Evolutionary conservation across 1,140 invertebrate species (phyloP), one percentile per base, ranked within the genome.

Genomic region (Daktulosphaira vitifoliae): DNA sequence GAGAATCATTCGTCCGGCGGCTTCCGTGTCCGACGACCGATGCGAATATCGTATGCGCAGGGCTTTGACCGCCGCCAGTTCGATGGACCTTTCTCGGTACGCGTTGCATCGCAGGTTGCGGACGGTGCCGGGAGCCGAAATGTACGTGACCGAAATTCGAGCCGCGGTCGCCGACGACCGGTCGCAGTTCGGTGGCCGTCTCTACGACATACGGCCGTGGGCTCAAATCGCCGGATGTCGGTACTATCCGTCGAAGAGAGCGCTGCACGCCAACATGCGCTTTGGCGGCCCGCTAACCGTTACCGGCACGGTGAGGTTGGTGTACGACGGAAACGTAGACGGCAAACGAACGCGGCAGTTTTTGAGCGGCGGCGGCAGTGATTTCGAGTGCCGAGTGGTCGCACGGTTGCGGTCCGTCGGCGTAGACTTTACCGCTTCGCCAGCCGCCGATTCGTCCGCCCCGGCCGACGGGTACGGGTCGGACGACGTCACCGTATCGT

Each of bases 201-300:
- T 50, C 42, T 13, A 13, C n/a, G n/a, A n/a, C n/a, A n/a, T n/a
- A n/a, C n/a, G n/a, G 6, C 65, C 67, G 23, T 79, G 77, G 76
- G 77, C 76, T 0, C 71, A 72, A 51, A 82, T 89, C 0, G 85
- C 88, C 68, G 82, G 81, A 70, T 89, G 86, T 71, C 77, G 81
- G 65, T 89, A 83, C 53, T 62, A 88, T 71, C 84, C 85, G 1
- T 77, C 78, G 64, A 87, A 85, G 66, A 80, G 82, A 15, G 86
- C 84, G 4, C 73, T 89, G 1, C 83, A 85, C 59, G 88, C 85
- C 1, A 80, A 86, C 69, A 33, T 33, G 29, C 76, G 89, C 0
- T 76, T 86, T 2, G 88, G 89, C 72, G 84, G 85, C 66, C 87
- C 89, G 71, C 73, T 90, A 11, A 85, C 85, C 0, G 85, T 89